These are phyloP conservation scores for Eupeodes luniger DNA, from an alignment of 2,888 invertebrate genomes.

Conservation along the genomic window DNA sequence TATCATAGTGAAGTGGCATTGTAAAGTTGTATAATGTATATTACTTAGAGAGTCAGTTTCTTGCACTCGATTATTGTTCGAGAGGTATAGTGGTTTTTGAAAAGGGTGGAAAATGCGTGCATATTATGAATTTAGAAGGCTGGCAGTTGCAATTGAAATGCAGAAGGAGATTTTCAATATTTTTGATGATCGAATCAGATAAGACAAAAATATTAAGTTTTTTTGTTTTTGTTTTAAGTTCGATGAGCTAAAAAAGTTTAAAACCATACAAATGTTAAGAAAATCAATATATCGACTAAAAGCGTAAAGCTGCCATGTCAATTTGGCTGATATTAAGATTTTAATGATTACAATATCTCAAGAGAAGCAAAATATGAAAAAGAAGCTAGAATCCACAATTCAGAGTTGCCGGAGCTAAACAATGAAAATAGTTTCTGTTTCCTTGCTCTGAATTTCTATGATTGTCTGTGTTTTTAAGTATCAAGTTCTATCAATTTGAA, in stretches of 20 bases:
- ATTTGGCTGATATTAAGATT: no score
- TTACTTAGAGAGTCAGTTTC: conserved; percentile 12
- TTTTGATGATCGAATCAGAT: background rate
- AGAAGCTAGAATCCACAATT: no score
- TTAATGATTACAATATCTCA: no score
- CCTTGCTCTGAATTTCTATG: no score
- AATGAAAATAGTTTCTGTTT: no score
- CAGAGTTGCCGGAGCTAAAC: no score
- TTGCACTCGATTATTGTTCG: conserved; percentile 37
- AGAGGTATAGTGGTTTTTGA: background rate
- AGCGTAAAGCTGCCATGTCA: no score
- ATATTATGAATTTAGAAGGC: background rate
- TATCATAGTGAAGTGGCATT: conserved; percentile 51
- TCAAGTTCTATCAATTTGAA: no score
- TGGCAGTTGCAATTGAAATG: conserved; percentile 24
- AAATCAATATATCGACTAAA: no score
- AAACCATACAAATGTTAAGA: no score
- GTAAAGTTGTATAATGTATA: background rate
- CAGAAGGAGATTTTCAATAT: conserved; percentile 13
- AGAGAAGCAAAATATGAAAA: no score
- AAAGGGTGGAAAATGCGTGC: conserved; percentile 21
- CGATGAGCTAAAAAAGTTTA: background rate
- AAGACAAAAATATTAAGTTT: background rate
- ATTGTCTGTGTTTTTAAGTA: no score
- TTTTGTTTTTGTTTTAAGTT: background rate